Evolutionary conservation across 2,113 vertebrate species (phyloP).

Genomic region (Percina caprodes): DNA sequence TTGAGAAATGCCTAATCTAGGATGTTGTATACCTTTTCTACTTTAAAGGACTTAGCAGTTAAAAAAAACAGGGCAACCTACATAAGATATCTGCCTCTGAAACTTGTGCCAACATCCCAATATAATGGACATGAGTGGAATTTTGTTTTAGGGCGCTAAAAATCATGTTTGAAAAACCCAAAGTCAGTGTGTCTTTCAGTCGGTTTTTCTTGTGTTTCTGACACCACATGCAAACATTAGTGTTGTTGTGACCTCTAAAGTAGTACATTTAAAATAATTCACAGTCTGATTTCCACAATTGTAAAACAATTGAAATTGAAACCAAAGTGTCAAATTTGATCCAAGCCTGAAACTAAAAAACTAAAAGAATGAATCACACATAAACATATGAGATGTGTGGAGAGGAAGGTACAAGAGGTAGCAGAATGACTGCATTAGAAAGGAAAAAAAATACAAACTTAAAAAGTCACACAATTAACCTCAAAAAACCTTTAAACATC

Average conservation of each 20-base stretch:
- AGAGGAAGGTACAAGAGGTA: background rate
- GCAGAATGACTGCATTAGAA: too few species aligned
- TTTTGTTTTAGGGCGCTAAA: background rate
- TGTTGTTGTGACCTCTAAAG: background rate
- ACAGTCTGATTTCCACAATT: background rate
- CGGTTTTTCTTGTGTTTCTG: background rate
- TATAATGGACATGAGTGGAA: background rate
- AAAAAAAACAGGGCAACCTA: too few species aligned
- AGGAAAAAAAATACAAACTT: background rate
- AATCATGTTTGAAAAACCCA: background rate
- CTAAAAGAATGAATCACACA: background rate
- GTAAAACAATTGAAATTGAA: too few species aligned
- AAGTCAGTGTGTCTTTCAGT: background rate
- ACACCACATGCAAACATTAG: background rate
- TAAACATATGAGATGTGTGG: background rate
- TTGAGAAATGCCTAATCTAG: too few species aligned
- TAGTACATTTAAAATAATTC: background rate
- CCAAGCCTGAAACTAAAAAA: background rate
- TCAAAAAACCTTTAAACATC: background rate
- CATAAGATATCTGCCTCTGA: background rate
- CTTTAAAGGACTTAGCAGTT: too few species aligned
- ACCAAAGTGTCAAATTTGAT: background rate
- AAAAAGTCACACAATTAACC: background rate
- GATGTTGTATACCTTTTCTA: background rate
- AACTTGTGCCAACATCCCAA: background rate